A percentile compares a stretch with the other conserved stretches of the same genome.
These are phyloP conservation scores for Camponotus vicinus DNA, from an alignment of 1,140 invertebrate genomes.

Conservation along the genomic window DNA sequence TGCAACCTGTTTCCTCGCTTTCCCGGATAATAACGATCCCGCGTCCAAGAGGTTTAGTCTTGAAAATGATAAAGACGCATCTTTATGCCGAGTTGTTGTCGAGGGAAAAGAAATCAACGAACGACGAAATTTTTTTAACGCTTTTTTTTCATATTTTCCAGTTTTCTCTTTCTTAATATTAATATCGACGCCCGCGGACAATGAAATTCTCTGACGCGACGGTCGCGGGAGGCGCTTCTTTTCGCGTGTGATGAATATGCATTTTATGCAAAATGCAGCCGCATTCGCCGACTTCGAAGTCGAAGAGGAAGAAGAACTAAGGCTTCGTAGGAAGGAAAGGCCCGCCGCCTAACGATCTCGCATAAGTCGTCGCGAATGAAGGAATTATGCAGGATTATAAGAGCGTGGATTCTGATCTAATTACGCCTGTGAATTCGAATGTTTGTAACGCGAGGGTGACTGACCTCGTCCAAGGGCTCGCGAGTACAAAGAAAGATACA, in stretches of 20 bases:
- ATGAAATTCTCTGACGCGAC: constrained; percentile 6
- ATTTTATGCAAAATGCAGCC: constrained; percentile 58
- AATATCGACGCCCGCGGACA: constrained; percentile 32
- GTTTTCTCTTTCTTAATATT: too few relatives aligned
- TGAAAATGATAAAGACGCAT: constrained; percentile 10
- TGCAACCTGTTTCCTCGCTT: constrained; percentile 17
- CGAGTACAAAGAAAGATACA: neutral
- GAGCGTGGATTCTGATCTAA: constrained; percentile 37
- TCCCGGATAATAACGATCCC: neutral
- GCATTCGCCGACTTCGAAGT: constrained; percentile 42
- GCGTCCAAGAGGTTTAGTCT: constrained; percentile 5
- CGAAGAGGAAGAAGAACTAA: constrained; percentile 24
- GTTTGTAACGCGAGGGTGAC: neutral
- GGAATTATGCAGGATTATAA: constrained; percentile 43
- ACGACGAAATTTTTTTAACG: neutral
- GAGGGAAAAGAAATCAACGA: neutral
- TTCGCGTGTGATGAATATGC: constrained; percentile 61
- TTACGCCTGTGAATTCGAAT: constrained; percentile 17
- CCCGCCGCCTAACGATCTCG: constrained; percentile 26
- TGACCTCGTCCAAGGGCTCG: neutral
- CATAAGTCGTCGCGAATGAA: constrained; percentile 36
- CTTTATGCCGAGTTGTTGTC: neutral
- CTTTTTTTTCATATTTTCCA: neutral
- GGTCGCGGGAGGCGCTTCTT: constrained; percentile 33
- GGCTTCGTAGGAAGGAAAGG: constrained; percentile 27